Percentiles rank a stretch among this genome's conserved stretches.
phyloP scores from a whole-genome alignment of 2,888 invertebrate genomes.

The Rhimphoctona megacephalus region DNA sequence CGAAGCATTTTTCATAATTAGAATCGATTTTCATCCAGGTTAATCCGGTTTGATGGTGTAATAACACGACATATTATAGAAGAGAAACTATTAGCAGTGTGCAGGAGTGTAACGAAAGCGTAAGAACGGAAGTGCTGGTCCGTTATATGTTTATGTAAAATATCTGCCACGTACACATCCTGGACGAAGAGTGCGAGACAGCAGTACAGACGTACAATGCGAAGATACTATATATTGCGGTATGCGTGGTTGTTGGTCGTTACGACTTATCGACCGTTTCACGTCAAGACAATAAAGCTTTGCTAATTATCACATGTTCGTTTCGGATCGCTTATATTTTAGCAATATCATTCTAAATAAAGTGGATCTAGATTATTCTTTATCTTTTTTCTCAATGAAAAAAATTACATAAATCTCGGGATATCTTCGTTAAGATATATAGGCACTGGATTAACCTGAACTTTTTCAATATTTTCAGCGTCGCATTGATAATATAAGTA shows the following conservation, averaged over 20 bases:
- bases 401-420: neutral
- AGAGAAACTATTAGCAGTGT: conserved; percentile 57
- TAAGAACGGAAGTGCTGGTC: conserved; percentile 64
- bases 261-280: neutral
- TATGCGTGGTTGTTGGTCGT: neutral
- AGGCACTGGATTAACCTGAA: neutral
- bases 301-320: neutral
- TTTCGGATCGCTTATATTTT: neutral
- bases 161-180: conserved; percentile 19
- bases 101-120: conserved; percentile 61
- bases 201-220: conserved; percentile 50
- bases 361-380: neutral
- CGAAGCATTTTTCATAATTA: neutral
- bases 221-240: conserved; percentile 43
- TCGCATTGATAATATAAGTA: neutral
- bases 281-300: conserved; percentile 3
- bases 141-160: conserved; percentile 60
- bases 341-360: neutral
- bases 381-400: neutral
- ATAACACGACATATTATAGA: conserved; percentile 63
- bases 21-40: neutral
- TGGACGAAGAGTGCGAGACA: conserved; percentile 55
- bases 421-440: neutral
- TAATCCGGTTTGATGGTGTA: neutral
- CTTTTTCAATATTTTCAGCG: neutral